Evolutionary conservation across 1,140 invertebrate genomes (phyloP).

Genomic region (Anastatus disparis): DNA sequence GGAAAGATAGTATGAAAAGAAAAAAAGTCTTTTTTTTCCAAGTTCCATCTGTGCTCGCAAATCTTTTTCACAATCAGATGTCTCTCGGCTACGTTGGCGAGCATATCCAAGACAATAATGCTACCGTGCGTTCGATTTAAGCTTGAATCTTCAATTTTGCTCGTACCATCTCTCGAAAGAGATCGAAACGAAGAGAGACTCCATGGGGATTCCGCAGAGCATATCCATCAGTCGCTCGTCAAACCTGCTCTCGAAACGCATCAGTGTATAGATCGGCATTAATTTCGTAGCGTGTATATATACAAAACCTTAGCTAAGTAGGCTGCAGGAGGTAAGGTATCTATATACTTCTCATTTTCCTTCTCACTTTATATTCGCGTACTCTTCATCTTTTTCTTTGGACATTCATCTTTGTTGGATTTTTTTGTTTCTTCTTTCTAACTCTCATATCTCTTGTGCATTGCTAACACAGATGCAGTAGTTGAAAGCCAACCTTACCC

Average conservation of each 20-base stretch:
- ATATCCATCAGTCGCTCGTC: constrained; percentile 54
- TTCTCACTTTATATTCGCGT: constrained; percentile 7
- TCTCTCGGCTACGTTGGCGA: background rate
- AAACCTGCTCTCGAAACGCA: constrained; percentile 49
- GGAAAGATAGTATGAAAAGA: background rate
- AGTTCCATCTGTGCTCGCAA: background rate
- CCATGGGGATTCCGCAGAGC: constrained; percentile 21
- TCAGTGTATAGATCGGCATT: constrained; percentile 45
- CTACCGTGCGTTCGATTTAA: no score
- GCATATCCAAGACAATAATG: background rate
- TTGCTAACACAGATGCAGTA: no score
- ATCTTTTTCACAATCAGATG: background rate
- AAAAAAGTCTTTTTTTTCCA: background rate
- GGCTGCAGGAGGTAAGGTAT: no score
- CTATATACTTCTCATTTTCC: constrained; percentile 21
- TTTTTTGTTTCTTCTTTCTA: background rate
- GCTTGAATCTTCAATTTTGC: no score
- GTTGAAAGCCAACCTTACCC: no score
- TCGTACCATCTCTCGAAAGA: background rate
- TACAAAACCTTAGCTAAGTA: background rate
- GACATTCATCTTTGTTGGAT: background rate
- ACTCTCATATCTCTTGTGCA: constrained; percentile 16
- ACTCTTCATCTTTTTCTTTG: constrained; percentile 4
- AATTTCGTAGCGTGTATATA: background rate
- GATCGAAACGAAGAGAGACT: background rate